Base-by-base conservation (phyloP, 64 coral and sea anemone species). In the Montipora efflorescens region DNA sequence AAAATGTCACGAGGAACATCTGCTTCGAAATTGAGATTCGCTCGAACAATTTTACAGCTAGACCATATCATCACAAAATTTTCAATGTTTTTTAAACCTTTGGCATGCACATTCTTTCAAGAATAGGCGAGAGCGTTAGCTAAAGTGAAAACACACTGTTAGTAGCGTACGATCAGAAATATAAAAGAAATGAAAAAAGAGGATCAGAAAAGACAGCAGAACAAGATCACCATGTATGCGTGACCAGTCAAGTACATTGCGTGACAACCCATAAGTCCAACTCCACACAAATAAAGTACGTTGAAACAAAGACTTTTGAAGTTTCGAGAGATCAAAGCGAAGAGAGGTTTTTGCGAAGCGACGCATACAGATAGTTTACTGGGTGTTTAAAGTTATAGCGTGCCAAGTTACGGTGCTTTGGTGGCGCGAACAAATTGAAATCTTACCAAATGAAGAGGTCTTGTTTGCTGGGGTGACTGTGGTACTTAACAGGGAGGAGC, bases 391-490 rank as follows among this genome's bases (percentile, higher is more conserved):
- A 52, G n/a, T 19, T 47, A 5, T 68, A 25, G 13, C 25, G 16
- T 16, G 67, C 47, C n/a, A 86, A 25, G 16, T 67, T 47, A 84
- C 2, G 15, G 59, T 69, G 59, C 45, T 86, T 69, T 16, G 2
- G 45, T 48, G 44, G 62, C 49, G 82, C 66, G 66, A 47, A 86
- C 8, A 86, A 85, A 86, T 20, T 50, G 82, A 14, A 71, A 18
- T 86, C 82, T 86, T 86, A 86, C 82, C 82, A 49, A 18, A 52
- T 7, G 82, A 10, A 3, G 61, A 14, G 18, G 46, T 86, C 64
- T 64, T 86, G 46, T 86, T 71, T 15, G 71, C 82, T 71, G 64
- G 82, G 5, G 66, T 5, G 64, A 70, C 66, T 86, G 82, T 71
- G 82, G 28, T 7, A 86, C 45, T 86, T 2, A n/a, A 16, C 66